Evolutionary conservation across 2,113 vertebrate species (phyloP).

Genomic region (Bolborhynchus lineola): DNA sequence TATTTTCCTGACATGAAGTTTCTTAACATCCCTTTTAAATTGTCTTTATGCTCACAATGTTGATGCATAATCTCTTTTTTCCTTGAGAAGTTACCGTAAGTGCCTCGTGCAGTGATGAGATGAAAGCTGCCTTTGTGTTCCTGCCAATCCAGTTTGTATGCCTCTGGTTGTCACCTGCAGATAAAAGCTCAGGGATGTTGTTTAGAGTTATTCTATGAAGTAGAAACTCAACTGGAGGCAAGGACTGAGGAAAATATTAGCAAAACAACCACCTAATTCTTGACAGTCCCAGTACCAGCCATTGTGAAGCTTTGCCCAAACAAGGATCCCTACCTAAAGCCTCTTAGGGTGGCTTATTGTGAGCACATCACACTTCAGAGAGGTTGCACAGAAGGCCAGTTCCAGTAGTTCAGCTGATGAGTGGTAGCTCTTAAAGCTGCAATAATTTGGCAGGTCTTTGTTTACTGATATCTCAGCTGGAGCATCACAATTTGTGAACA

Average conservation of each 20-base stretch:
- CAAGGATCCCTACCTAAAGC: neutral
- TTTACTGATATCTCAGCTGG: neutral
- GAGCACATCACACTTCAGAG: neutral
- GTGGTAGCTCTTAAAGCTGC: neutral
- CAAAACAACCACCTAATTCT: slow-evolving; percentile 32
- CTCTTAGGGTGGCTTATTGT: neutral
- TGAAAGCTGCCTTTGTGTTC: slow-evolving; percentile 67
- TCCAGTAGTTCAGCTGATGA: neutral
- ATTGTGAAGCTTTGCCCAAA: slow-evolving; percentile 11
- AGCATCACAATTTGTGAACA: neutral
- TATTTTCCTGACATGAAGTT: slow-evolving; percentile 71
- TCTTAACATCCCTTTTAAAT: slow-evolving; percentile 72
- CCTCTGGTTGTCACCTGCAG: slow-evolving; percentile 65
- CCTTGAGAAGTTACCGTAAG: slow-evolving; percentile 61
- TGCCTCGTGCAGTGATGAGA: slow-evolving; percentile 58
- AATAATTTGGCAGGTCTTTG: neutral
- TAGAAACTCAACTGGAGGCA: slow-evolving; percentile 3
- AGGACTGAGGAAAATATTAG: slow-evolving; percentile 18
- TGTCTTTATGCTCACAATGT: slow-evolving; percentile 69
- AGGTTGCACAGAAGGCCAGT: neutral
- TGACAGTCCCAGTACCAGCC: slow-evolving; percentile 6
- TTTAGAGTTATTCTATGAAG: slow-evolving; percentile 18
- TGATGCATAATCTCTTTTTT: slow-evolving; percentile 67
- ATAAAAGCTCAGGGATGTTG: slow-evolving; percentile 53
- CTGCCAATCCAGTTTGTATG: slow-evolving; percentile 64